A percentile compares a stretch with the other conserved stretches of the same genome.
Conservation (phyloP, 1,140 invertebrate genomes). For the Trachymyrmex cornetzi region DNA sequence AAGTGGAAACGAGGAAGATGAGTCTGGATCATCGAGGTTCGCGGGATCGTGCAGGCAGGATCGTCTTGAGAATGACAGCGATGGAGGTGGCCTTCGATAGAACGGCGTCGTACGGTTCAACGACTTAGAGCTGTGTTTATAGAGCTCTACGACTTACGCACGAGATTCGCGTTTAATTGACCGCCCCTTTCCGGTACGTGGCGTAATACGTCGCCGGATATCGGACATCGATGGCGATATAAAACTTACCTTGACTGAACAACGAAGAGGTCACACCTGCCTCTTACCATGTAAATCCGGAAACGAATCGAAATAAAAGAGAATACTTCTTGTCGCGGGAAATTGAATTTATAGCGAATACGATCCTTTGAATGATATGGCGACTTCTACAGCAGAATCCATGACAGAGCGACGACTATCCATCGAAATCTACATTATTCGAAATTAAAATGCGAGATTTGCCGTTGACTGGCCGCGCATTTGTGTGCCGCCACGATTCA, state of each 20-base stretch:
- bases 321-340: not conserved
- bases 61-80: not conserved
- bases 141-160: slow-evolving; percentile 9
- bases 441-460: slow-evolving; percentile 19
- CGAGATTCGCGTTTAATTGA: slow-evolving; percentile 2
- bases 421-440: not conserved
- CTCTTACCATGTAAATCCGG: not conserved
- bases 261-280: not conserved
- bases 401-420: no score
- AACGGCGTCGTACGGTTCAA: slow-evolving; percentile 37
- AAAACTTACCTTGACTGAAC: not conserved
- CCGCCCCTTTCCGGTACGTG: not conserved
- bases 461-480: not conserved
- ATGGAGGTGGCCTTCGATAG: slow-evolving; percentile 10
- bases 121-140: slow-evolving; percentile 36
- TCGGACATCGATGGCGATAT: not conserved
- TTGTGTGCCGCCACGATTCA: not conserved
- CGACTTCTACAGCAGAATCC: not conserved
- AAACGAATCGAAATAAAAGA: not conserved
- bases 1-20: slow-evolving; percentile 49
- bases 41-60: not conserved
- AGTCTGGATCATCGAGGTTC: slow-evolving; percentile 1
- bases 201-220: not conserved
- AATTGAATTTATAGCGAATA: not conserved
- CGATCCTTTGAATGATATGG: not conserved